phyloP scores from a whole-genome alignment of 2,113 vertebrate species.

The Climacteris rufus region DNA sequence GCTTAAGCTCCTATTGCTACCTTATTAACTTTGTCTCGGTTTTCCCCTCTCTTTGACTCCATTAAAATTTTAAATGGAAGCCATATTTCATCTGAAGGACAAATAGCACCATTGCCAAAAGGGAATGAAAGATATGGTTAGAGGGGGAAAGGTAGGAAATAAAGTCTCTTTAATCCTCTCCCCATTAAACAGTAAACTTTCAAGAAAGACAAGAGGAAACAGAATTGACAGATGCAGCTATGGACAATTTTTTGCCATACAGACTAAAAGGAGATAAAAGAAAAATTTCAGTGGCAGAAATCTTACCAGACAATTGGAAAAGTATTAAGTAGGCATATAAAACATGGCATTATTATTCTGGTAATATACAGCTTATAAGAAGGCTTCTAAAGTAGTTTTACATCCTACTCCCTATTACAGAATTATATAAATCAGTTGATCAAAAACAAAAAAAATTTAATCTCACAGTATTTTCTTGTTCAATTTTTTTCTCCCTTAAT shows the following conservation, averaged over 20 bases:
- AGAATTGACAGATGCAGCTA: not conserved
- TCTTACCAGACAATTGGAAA: slow-evolving; percentile 64
- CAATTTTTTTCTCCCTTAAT: not conserved
- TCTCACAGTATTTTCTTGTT: not conserved
- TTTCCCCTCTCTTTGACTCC: not conserved
- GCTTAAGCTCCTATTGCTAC: not conserved
- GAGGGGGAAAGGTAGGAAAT: not conserved
- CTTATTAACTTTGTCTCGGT: not conserved
- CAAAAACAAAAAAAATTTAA: not conserved
- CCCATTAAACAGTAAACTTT: not conserved
- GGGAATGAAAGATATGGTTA: not conserved
- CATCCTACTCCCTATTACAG: not conserved
- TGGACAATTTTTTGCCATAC: not conserved
- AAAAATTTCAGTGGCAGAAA: slow-evolving; percentile 22
- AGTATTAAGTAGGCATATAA: slow-evolving; percentile 61
- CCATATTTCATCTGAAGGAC: not conserved
- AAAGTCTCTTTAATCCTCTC: not conserved
- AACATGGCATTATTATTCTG: slow-evolving; percentile 51
- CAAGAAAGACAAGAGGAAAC: not conserved
- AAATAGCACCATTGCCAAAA: not conserved
- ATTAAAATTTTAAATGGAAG: not conserved
- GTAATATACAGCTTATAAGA: slow-evolving; percentile 34
- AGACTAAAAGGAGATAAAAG: not conserved
- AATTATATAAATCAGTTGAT: slow-evolving; percentile 34
- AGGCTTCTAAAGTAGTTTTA: slow-evolving; percentile 3